These are phyloP conservation scores for Ormyrus pomaceus DNA, from an alignment of 2,888 invertebrate species.

Conservation along the genomic window DNA sequence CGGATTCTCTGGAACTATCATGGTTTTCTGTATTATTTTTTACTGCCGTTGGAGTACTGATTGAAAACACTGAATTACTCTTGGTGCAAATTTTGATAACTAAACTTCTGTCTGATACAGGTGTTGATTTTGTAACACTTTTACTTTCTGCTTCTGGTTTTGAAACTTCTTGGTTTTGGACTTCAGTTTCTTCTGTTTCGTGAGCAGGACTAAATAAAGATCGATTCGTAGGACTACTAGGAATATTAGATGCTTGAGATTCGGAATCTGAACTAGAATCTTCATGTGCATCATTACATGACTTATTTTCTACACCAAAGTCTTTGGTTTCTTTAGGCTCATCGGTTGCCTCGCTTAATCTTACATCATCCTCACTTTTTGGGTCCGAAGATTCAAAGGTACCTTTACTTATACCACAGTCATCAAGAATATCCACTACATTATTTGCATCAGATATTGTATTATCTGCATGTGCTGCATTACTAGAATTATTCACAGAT, in stretches of 20 bases:
- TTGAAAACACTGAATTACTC: slow-evolving; percentile 71
- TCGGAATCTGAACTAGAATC: slow-evolving; percentile 55
- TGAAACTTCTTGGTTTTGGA: slow-evolving; percentile 66
- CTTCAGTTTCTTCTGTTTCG: slow-evolving; percentile 53
- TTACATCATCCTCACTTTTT: slow-evolving; percentile 57
- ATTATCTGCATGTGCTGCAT: slow-evolving; percentile 52
- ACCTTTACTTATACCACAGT: slow-evolving; percentile 19
- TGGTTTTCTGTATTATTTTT: slow-evolving; percentile 58
- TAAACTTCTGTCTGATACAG: slow-evolving; percentile 70
- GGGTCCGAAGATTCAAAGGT: slow-evolving; percentile 51
- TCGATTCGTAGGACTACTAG: slow-evolving; percentile 58
- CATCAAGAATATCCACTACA: neutral
- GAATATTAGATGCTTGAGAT: slow-evolving; percentile 58
- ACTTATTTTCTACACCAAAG: slow-evolving; percentile 48
- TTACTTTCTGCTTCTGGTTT: slow-evolving; percentile 77
- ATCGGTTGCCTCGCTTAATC: slow-evolving; percentile 36
- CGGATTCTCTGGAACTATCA: slow-evolving; percentile 63
- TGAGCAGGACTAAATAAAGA: slow-evolving; percentile 65
- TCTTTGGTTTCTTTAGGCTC: slow-evolving; percentile 57
- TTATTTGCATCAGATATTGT: neutral
- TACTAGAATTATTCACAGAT: slow-evolving; percentile 54
- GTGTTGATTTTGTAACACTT: slow-evolving; percentile 61
- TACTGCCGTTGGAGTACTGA: slow-evolving; percentile 61
- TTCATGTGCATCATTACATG: slow-evolving; percentile 29
- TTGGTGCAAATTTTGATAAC: slow-evolving; percentile 74